These are phyloP conservation scores for Reticulitermes lucifugus DNA, from an alignment of 2,888 invertebrate genomes.

Conservation along the genomic window DNA sequence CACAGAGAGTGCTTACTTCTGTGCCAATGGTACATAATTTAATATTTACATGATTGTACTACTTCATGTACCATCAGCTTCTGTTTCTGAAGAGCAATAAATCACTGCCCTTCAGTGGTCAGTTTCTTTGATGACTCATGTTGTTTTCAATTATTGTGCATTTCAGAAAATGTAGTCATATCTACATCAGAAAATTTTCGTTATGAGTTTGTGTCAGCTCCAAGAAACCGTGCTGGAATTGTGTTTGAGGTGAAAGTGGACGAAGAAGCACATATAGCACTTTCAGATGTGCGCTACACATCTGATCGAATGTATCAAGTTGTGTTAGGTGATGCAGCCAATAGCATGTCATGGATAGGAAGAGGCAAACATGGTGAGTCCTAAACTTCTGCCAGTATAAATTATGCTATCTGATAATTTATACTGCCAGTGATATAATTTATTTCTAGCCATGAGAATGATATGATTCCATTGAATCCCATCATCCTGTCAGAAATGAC, in stretches of 20 bases:
- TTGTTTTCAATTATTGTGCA: neutral
- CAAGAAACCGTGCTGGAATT: slow-evolving; percentile 72
- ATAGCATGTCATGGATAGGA: slow-evolving; percentile 71
- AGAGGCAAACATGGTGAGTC: slow-evolving; percentile 74
- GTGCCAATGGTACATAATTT: slow-evolving; percentile 70
- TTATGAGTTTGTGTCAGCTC: slow-evolving; percentile 75
- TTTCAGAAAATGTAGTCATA: slow-evolving; percentile 72
- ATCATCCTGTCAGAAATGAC: no score
- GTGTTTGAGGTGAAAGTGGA: slow-evolving; percentile 71
- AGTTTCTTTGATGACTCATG: no score
- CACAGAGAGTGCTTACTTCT: slow-evolving; percentile 77
- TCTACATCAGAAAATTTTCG: slow-evolving; percentile 73
- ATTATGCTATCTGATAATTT: neutral
- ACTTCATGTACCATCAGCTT: no score
- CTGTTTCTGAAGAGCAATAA: no score
- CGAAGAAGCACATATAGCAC: slow-evolving; percentile 70
- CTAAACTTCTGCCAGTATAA: neutral
- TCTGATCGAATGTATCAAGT: slow-evolving; percentile 73
- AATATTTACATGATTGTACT: no score
- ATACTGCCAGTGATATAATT: no score
- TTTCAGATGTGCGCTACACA: slow-evolving; percentile 69
- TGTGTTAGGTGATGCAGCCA: slow-evolving; percentile 70
- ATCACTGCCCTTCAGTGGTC: no score
- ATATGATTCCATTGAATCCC: no score
- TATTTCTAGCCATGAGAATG: no score